Evolutionary conservation across 2,113 vertebrate genomes (phyloP).

Genomic region (Casuarius casuarius): DNA sequence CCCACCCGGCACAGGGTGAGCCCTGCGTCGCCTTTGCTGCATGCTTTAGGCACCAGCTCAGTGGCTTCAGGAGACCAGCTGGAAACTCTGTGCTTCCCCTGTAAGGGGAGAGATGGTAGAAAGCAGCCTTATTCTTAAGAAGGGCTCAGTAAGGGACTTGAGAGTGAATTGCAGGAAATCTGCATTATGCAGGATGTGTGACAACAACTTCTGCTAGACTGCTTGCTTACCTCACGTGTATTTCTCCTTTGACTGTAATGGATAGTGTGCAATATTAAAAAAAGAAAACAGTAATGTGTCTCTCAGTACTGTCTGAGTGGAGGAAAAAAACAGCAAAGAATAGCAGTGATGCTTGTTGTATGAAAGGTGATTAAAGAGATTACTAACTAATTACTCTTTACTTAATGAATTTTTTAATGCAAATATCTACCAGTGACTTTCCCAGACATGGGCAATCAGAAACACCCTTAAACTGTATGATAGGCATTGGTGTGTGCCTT

Average conservation of each 20-base stretch:
- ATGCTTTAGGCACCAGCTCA: not conserved
- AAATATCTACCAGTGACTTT: not conserved
- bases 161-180: not conserved
- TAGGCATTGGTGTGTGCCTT: not conserved
- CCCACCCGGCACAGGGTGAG: accelerated
- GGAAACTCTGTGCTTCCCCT: not conserved
- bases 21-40: no score
- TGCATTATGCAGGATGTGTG: not conserved
- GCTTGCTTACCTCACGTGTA: accelerated
- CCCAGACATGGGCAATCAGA: not conserved
- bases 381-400: not conserved
- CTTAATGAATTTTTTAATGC: not conserved
- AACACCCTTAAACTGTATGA: not conserved
- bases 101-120: not conserved
- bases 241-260: not conserved
- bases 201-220: not conserved
- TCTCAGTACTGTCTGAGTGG: not conserved
- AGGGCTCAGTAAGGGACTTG: not conserved
- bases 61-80: not conserved
- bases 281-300: not conserved
- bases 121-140: not conserved
- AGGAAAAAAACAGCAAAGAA: not conserved
- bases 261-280: not conserved
- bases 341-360: not conserved
- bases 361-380: not conserved